These are phyloP conservation scores for Drosophila birchii DNA, from an alignment of 2,888 invertebrate genomes.

Conservation along the genomic window DNA sequence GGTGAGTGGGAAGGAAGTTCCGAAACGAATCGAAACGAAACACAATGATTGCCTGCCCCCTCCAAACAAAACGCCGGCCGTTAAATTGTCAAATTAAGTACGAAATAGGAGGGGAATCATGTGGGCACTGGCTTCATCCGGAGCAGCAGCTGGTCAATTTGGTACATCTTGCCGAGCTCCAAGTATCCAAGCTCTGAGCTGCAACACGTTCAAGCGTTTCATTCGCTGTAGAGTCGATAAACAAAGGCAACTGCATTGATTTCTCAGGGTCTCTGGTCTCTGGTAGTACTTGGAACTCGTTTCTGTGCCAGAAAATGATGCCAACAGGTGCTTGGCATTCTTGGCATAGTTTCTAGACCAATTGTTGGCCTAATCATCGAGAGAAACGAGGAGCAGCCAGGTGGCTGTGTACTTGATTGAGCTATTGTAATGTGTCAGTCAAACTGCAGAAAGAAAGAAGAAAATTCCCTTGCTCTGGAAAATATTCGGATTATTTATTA, in stretches of 20 bases:
- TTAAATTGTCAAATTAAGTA: slow-evolving; percentile 71
- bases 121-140: slow-evolving; percentile 30
- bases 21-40: slow-evolving; percentile 14
- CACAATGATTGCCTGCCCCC: slow-evolving; percentile 38
- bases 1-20: slow-evolving; percentile 25
- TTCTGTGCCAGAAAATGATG: slow-evolving; percentile 62
- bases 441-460: slow-evolving; percentile 26
- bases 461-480: slow-evolving; percentile 6
- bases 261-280: slow-evolving; percentile 64
- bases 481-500: not conserved
- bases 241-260: slow-evolving; percentile 59
- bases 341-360: slow-evolving; percentile 69
- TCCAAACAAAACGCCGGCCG: slow-evolving; percentile 36
- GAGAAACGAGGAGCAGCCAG: slow-evolving; percentile 11
- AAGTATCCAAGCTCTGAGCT: slow-evolving; percentile 4
- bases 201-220: slow-evolving; percentile 55
- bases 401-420: slow-evolving; percentile 57
- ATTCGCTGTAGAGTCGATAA: slow-evolving; percentile 36
- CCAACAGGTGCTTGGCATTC: slow-evolving; percentile 77
- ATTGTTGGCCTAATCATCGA: slow-evolving; percentile 41
- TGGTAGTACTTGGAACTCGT: slow-evolving; percentile 51
- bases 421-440: slow-evolving; percentile 62
- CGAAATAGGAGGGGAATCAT: slow-evolving; percentile 25
- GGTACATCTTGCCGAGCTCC: slow-evolving; percentile 6
- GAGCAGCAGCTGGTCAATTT: slow-evolving; percentile 56